Evolutionary conservation across 2,113 vertebrate species (phyloP), one percentile per base, ranked within the genome.

Genomic region (Cyphomyrus discorhynchus): DNA sequence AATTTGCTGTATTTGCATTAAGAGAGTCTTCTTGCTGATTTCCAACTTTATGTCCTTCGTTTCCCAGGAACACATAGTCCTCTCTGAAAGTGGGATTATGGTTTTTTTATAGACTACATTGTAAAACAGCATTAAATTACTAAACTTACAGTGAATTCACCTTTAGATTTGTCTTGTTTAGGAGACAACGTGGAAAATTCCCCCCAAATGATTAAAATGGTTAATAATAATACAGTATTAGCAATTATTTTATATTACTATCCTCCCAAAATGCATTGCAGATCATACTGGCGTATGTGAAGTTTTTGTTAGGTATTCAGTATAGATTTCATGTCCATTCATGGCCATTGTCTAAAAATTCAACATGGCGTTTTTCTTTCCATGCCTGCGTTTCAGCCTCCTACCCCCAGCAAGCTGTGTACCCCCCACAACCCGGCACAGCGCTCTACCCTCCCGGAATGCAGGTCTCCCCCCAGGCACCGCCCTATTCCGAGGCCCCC

Each of bases 401-500:
- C 31, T 98, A 97, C 92, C 96, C 97, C 91, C 95, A 96, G 89
- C 97, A 97, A 95, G 94, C 96, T 87, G 95, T 97, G 93, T 98
- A 98, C 92, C 97, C 97, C 92, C 97, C 96, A 93, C 94, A 97
- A 94, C 96, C 95, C 94, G 93, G 94, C 91, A 95, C 95, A n/a
- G 95, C 97, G n/a, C 97, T 97, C 84, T 98, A 97, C 92, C 97
- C 97, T 2, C 97, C 96, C 94, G 92, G 96, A 49, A 94, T 98
- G 96, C 96, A 97, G 93, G 97, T 98, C 90, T 95, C 95, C 92
- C 95, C 96, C 91, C 98, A 98, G 96, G 97, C 97, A 89, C 97
- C 97, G 49, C 96, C 97, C 45, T 99, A 98, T 93, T 96, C 97
- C 0, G 98, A 98, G 35, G 97, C 98, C 3, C 96, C 98, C 88